Conservation (phyloP, 2,888 invertebrate species). For the Protophormia terraenovae region DNA sequence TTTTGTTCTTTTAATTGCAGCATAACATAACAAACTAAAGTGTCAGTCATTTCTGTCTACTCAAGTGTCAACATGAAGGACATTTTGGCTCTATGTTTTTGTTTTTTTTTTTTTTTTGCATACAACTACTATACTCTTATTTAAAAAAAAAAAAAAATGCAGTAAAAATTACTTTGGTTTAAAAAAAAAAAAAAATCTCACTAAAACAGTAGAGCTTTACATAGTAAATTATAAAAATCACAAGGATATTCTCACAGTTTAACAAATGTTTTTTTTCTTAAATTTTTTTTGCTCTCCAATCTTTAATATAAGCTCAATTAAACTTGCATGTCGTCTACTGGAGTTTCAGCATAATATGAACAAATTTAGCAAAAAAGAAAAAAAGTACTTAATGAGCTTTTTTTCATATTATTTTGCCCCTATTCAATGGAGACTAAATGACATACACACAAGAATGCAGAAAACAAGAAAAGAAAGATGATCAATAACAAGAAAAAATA, state of each 20-base stretch:
- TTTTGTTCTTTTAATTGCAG: not conserved
- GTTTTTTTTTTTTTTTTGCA: too few species aligned
- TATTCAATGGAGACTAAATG: conserved; percentile 12
- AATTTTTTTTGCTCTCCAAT: not conserved
- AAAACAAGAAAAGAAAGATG: not conserved
- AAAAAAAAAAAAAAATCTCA: conserved; percentile 1
- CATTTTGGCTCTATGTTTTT: not conserved
- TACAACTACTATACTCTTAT: conserved; percentile 3
- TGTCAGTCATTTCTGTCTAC: conserved; percentile 51
- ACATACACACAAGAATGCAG: conserved; percentile 10
- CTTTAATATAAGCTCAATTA: conserved; percentile 60
- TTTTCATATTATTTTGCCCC: conserved; percentile 6
- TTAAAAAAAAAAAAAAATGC: conserved; percentile 31
- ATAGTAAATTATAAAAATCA: conserved; percentile 31
- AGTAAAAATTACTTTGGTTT: not conserved
- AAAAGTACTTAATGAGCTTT: conserved; percentile 62
- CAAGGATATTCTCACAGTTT: conserved; percentile 63
- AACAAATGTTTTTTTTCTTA: not conserved
- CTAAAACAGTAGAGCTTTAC: not conserved
- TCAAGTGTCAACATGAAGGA: conserved; percentile 63
- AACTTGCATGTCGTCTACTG: conserved; percentile 48
- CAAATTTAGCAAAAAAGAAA: not conserved
- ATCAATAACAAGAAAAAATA: not conserved
- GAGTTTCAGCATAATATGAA: not conserved
- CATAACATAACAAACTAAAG: not conserved